Base-by-base conservation (phyloP, 1,140 invertebrate genomes). In the Adoxophyes honmai region DNA sequence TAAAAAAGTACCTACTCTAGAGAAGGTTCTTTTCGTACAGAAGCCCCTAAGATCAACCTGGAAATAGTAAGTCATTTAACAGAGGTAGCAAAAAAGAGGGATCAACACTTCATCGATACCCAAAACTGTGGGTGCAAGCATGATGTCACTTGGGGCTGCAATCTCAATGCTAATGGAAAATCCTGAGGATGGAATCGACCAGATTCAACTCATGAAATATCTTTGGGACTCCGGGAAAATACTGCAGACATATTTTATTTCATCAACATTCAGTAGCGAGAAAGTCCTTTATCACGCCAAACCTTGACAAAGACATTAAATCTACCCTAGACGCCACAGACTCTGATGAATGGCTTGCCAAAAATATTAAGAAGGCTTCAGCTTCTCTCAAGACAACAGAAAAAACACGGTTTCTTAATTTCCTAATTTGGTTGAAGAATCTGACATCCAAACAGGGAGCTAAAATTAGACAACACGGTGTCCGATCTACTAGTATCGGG, bases 21-120 rank as follows among this genome's bases (percentile, higher is more conserved):
- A 21, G 42, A 48, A 21, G 42, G 42, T 1, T 4, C 42, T 8
- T 16, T 48, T 21, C 16, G 42, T 15, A 48, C 42, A 1, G 42
- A 48, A 48, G 42, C 42, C 18, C 42, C 42, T 3, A 48, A 48
- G 8, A 11, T 48, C 14, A 48, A 48, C 42, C 8, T 48, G 42
- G 42, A 48, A 16, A 48, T 48, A 48, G 42, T 48, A 16, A 48
- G 42, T 16, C 42, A 48, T 11, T 38, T 38, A 14, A 38, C 37
- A 14, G 37, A 38, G 14, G 14, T 38, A 14, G 37, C 37, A 14
- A 38, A 38, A 38, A 38, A 38, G 37, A 38, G 37, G 14, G 37
- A 38, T 38, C 37, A 38, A 11, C 37, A 38, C 37, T 38, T 38
- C 14, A 7, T 6, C 7, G 11, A 38, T 7, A 38, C 37, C 37